Conservation (phyloP, 2,797 vertebrate genomes). For the Periparus ater region DNA sequence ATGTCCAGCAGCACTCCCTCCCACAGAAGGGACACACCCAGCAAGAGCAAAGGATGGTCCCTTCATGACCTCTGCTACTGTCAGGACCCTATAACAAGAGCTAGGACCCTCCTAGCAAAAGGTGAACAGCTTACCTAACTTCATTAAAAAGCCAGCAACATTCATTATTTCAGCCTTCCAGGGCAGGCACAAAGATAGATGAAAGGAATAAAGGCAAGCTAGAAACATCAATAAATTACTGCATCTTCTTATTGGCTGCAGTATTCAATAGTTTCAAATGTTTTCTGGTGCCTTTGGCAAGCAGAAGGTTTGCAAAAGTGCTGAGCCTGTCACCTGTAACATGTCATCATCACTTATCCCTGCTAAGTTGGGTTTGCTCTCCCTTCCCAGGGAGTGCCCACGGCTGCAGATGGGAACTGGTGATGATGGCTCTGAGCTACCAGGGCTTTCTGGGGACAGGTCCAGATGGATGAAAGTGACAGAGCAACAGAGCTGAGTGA, state of each 20-base stretch:
- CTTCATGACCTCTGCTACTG: background rate
- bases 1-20: background rate
- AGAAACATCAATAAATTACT: slow-evolving; percentile 58
- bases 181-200: slow-evolving; percentile 50
- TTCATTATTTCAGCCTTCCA: slow-evolving; percentile 45
- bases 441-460: background rate
- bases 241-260: slow-evolving; percentile 43
- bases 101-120: background rate
- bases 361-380: background rate
- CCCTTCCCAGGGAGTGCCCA: background rate
- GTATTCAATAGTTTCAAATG: slow-evolving; percentile 50
- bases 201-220: slow-evolving; percentile 50
- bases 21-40: background rate
- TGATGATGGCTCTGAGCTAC: background rate
- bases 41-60: background rate
- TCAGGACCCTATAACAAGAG: background rate
- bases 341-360: slow-evolving; percentile 8
- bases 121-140: slow-evolving; percentile 34
- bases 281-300: slow-evolving; percentile 57
- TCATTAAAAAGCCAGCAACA: slow-evolving; percentile 19
- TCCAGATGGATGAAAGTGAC: background rate
- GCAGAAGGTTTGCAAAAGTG: slow-evolving; percentile 28
- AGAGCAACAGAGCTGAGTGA: background rate
- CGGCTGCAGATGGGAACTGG: background rate
- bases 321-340: background rate